Evolutionary conservation across 2,113 vertebrate species (phyloP), one percentile per base, ranked within the genome.

Genomic region (Rostratula benghalensis): DNA sequence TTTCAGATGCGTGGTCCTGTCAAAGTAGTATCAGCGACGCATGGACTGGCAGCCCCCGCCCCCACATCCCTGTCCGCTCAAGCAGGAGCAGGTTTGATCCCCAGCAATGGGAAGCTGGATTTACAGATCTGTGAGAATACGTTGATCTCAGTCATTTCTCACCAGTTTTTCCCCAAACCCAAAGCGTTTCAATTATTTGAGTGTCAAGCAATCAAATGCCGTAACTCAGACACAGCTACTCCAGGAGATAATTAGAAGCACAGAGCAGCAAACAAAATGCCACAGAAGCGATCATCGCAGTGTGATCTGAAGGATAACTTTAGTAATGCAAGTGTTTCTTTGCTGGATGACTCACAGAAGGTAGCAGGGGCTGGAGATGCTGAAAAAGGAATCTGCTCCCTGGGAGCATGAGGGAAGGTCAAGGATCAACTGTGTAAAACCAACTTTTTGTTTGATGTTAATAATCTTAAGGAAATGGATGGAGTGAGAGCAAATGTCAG

Each of bases 381-480:
- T 74, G 68, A 68, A 90, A 90, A 93, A 90, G 93, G 81, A 94
- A 48, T 50, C 51, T 91, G 87, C 75, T 96, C 76, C 89, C 73
- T 83, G 90, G 89, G 89, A 95, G 79, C 94, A 75, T 2, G 84
- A 90, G 85, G 2, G 54, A 95, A 96, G 90, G 94, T 93, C 95
- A 91, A 84, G 91, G 93, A 96, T 96, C 92, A 84, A 92, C 92
- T 77, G 70, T 90, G 81, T 67, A 83, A 94, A 95, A 96, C 82
- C 3, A 11, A 76, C 74, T 94, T 94, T 89, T 88, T 96, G 93
- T 97, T 97, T 97, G 94, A 95, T 0, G 53, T 96, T 95, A 81
- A 96, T 97, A 95, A 96, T 94, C 91, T 90, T 82, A 87, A 96
- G 92, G 92, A 96, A 94, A 95, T 91, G 64, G 92, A 93, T 91